Evolutionary conservation across 2,113 vertebrate species (phyloP), one percentile per base, ranked within the genome.

Genomic region (Odocoileus hemionus): DNA sequence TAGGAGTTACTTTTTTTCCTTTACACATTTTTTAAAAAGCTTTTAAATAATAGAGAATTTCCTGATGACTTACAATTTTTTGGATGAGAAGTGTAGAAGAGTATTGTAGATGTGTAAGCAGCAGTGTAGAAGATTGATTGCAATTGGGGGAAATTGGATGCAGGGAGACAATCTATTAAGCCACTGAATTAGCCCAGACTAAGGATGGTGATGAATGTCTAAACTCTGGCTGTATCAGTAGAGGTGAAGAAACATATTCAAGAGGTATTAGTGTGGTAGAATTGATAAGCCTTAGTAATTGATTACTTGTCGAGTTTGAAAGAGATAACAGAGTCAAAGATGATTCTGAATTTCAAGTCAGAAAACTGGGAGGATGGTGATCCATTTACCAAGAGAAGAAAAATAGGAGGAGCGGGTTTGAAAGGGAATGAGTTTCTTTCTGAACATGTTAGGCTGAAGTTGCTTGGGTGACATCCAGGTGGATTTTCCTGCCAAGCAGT

Each of bases 271-370:
- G 19, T 97, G 82, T 96, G 45, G 39, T 39, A 11, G 13, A 95
- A 89, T 60, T 93, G 43, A 55, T 78, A 67, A 33, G 43, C 61
- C 19, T 80, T 94, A 26, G 14, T 58, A 91, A 89, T n/a, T 96
- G n/a, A 80, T 94, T 78, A 15, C 57, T 87, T 33, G 36, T 79
- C 60, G 28, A 92, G 39, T 64, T 61, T 57, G 52, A 78, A 86
- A 74, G 78, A 80, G 58, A 79, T 45, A 93, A 67, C 7, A 76
- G 33, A 86, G 45, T 93, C 19, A 86, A 83, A 80, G 52, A 61
- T 86, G 6, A 82, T 6, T 89, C 6, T 86, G 57, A 60, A 89
- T 93, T 98, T 97, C 36, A 89, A 89, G 28, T 95, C 89, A 26
- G 52, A 11, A 84, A 76, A 84, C 25, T 95, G 23, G 39, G 60